These are phyloP conservation scores for Calliopsis andreniformis DNA, from an alignment of 1,140 invertebrate genomes.

Conservation along the genomic window DNA sequence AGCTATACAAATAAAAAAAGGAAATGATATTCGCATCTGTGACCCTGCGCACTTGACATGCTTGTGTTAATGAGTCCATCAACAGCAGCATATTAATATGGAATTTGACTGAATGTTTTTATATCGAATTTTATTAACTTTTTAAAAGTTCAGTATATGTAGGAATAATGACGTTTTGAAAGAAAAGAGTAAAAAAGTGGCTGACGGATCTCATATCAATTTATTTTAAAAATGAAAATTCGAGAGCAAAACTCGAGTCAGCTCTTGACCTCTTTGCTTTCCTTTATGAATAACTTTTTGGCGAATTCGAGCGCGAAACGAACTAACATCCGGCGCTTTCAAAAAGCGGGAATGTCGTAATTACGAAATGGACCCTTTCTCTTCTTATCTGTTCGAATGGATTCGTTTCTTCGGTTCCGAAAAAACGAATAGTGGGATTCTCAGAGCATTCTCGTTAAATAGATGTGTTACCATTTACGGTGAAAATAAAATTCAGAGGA, in stretches of 20 bases:
- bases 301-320: constrained; percentile 28
- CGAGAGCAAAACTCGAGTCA: background rate
- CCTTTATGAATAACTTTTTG: constrained; percentile 1
- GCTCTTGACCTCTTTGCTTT: background rate
- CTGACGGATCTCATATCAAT: too few relatives aligned
- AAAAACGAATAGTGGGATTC: background rate
- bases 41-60: too few relatives aligned
- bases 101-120: too few relatives aligned
- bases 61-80: too few relatives aligned
- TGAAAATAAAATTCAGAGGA: too few relatives aligned
- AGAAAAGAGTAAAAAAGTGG: too few relatives aligned
- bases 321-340: background rate
- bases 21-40: too few relatives aligned
- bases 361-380: constrained; percentile 45
- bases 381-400: constrained; percentile 13
- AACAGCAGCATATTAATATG: too few relatives aligned
- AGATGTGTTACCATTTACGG: constrained; percentile 1
- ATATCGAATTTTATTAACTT: too few relatives aligned
- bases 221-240: background rate
- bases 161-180: too few relatives aligned
- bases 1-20: too few relatives aligned
- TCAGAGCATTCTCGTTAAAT: background rate
- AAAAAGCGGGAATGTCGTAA: constrained; percentile 47
- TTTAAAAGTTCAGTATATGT: too few relatives aligned
- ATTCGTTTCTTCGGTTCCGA: constrained; percentile 7